These are phyloP conservation scores for Sterna hirundo DNA, from an alignment of 2,113 vertebrate genomes.

Conservation along the genomic window DNA sequence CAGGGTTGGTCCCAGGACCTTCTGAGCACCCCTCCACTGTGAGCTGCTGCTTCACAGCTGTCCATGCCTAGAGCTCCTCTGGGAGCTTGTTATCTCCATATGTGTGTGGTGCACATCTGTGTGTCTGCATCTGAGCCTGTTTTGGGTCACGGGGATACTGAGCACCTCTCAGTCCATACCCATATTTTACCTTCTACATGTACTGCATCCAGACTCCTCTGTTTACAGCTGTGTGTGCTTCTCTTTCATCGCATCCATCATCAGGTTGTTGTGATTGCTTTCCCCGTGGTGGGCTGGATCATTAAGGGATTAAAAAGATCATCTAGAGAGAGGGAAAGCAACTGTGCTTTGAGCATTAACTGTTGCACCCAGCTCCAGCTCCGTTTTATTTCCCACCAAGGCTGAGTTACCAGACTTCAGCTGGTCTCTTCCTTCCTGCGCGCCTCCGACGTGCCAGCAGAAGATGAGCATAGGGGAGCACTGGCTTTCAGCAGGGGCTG, in stretches of 20 bases:
- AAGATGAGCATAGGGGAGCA: background rate
- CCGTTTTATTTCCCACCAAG: background rate
- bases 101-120: background rate
- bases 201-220: background rate
- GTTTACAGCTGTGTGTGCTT: background rate
- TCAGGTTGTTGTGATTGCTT: background rate
- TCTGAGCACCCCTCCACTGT: background rate
- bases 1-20: rapidly evolving
- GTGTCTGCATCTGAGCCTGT: background rate
- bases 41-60: background rate
- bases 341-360: background rate
- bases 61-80: background rate
- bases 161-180: rapidly evolving
- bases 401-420: background rate
- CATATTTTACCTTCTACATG: background rate
- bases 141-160: background rate
- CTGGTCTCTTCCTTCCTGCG: background rate
- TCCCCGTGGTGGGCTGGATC: background rate
- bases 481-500: rapidly evolving
- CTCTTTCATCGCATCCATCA: background rate
- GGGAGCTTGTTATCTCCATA: background rate
- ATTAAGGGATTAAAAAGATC: background rate
- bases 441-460: background rate
- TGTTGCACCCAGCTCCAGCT: background rate
- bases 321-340: background rate